Conservation (phyloP, 2,797 vertebrate species). For the Paedocypris micromegethes region DNA sequence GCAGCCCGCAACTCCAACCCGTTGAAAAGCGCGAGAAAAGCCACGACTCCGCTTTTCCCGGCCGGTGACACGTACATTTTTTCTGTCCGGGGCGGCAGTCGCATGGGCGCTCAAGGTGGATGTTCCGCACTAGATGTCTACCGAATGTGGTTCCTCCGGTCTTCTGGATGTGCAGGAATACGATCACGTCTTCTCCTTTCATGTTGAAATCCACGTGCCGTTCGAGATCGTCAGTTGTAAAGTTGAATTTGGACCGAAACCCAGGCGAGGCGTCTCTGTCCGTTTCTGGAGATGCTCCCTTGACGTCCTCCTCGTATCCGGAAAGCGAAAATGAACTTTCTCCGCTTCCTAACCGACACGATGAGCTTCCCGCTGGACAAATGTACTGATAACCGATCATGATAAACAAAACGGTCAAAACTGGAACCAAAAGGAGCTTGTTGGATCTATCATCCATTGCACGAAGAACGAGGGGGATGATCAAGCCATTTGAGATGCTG, state of each 20-base stretch:
- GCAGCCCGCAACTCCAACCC: conserved; percentile 92
- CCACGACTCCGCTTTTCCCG: conserved; percentile 87
- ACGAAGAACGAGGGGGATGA: conserved; percentile 6
- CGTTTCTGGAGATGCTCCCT: conserved; percentile 59
- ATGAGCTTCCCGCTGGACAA: conserved; percentile 76
- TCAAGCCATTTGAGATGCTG: conserved; percentile 51
- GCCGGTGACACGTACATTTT: conserved; percentile 89
- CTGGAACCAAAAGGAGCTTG: conserved; percentile 80
- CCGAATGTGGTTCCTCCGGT: conserved; percentile 95
- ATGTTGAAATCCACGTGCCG: conserved; percentile 81
- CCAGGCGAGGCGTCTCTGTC: conserved; percentile 65
- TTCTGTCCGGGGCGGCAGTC: conserved; percentile 85
- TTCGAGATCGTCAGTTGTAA: conserved; percentile 79
- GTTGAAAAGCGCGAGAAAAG: conserved; percentile 95
- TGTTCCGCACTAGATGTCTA: conserved; percentile 88
- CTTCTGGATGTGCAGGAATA: conserved; percentile 95
- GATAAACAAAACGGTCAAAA: conserved; percentile 80
- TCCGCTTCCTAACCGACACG: conserved; percentile 67
- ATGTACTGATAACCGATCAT: conserved; percentile 89
- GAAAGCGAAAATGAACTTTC: conserved; percentile 52
- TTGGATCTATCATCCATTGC: conserved; percentile 88
- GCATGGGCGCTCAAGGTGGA: conserved; percentile 88
- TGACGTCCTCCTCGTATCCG: conserved; percentile 53
- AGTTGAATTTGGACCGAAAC: conserved; percentile 73
- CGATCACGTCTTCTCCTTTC: conserved; percentile 85